These are phyloP conservation scores for Drepana falcataria DNA, from an alignment of 2,888 invertebrate species.

Conservation along the genomic window DNA sequence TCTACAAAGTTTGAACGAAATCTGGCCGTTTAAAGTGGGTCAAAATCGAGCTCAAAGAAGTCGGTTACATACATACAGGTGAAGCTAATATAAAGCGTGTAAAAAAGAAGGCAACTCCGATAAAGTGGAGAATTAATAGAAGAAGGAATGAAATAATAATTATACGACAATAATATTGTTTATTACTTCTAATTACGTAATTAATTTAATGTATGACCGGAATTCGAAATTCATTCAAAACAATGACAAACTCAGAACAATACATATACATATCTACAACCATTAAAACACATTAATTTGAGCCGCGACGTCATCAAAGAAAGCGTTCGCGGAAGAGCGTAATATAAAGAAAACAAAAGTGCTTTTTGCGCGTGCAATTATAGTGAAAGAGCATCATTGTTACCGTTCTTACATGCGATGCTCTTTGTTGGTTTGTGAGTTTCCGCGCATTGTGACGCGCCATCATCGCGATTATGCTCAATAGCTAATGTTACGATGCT, in stretches of 20 bases:
- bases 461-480: not conserved
- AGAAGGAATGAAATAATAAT: no score
- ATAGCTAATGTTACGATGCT: not conserved
- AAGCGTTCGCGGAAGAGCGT: conserved; percentile 53
- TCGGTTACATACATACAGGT: no score
- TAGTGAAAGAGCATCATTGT: conserved; percentile 65
- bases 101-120: no score
- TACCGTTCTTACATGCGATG: conserved; percentile 42
- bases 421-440: conserved; percentile 36
- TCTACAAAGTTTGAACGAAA: no score
- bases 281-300: conserved; percentile 10
- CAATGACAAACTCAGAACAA: not conserved
- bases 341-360: conserved; percentile 64
- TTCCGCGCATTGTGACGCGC: conserved; percentile 59
- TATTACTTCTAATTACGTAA: no score
- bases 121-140: no score
- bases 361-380: conserved; percentile 55
- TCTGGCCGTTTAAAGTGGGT: no score
- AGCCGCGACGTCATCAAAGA: conserved; percentile 28
- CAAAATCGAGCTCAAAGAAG: no score
- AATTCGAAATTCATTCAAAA: not conserved
- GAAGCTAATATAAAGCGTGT: no score
- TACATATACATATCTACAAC: no score
- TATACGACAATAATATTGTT: no score
- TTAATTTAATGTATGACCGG: no score